Percentiles rank a stretch among this genome's conserved stretches.
Conservation (phyloP, 1,140 invertebrate genomes). For the Diorhabda elongata region DNA sequence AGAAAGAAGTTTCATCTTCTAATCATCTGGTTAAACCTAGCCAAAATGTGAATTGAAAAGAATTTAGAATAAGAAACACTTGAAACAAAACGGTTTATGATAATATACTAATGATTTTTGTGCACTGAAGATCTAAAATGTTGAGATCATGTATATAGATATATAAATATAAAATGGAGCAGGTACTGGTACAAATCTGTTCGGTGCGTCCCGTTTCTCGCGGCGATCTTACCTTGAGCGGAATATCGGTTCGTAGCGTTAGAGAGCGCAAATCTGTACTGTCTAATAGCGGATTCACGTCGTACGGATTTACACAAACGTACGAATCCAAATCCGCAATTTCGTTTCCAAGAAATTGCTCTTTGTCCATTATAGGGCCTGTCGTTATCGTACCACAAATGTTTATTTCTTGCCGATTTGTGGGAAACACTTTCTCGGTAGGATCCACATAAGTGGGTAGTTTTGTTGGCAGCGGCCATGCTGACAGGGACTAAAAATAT, state of each 20-base stretch:
- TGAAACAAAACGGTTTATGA: too few relatives aligned
- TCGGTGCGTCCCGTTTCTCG: neutral
- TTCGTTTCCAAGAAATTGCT: conserved; percentile 24
- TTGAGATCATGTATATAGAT: too few relatives aligned
- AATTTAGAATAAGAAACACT: too few relatives aligned
- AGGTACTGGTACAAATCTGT: too few relatives aligned
- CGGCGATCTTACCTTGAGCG: conserved; percentile 4
- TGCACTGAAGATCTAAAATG: too few relatives aligned
- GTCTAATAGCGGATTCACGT: conserved; percentile 22
- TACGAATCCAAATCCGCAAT: conserved; percentile 28
- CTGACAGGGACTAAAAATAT: conserved; percentile 32
- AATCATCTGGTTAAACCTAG: too few relatives aligned
- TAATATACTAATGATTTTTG: too few relatives aligned
- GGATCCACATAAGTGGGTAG: conserved; percentile 29
- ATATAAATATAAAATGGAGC: too few relatives aligned
- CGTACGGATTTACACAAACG: conserved; percentile 31
- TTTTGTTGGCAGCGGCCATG: conserved; percentile 30
- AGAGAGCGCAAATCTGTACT: neutral
- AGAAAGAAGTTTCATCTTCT: too few relatives aligned
- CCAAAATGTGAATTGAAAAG: too few relatives aligned
- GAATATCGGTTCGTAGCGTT: conserved; percentile 2
- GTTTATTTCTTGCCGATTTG: conserved; percentile 12
- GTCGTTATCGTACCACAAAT: neutral
- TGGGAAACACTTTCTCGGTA: conserved; percentile 33
- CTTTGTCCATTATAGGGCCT: conserved; percentile 5